Conservation (phyloP, 2,888 invertebrate species). For the Pyrgus malvae region DNA sequence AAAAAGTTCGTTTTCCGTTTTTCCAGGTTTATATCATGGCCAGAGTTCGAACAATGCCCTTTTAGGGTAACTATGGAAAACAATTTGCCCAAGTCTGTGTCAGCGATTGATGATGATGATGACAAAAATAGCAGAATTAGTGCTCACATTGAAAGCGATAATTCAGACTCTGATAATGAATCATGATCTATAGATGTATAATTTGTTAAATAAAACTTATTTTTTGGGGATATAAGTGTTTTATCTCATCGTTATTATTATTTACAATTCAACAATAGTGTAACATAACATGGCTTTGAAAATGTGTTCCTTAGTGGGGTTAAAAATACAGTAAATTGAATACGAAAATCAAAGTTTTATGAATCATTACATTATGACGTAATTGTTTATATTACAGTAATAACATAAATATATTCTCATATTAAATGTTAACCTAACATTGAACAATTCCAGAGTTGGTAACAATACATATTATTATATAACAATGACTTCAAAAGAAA, state of each 20-base stretch:
- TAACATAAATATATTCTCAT: no score
- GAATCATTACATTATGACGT: no score
- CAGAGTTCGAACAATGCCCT: conserved; percentile 84
- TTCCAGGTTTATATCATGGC: conserved; percentile 82
- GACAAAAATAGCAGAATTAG: conserved; percentile 46
- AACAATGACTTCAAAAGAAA: not conserved
- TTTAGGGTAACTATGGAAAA: conserved; percentile 85
- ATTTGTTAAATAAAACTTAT: conserved; percentile 11
- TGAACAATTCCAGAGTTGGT: conserved; percentile 14
- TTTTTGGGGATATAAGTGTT: not conserved
- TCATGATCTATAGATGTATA: conserved; percentile 30
- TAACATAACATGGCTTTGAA: not conserved
- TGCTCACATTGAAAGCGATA: conserved; percentile 57
- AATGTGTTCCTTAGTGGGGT: not conserved
- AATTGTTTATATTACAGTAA: no score
- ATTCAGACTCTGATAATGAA: conserved; percentile 48
- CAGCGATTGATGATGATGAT: conserved; percentile 58
- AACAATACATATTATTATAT: conserved; percentile 10
- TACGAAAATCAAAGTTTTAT: not conserved
- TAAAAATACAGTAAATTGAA: not conserved
- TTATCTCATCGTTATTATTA: conserved; percentile 19
- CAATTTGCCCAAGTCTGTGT: conserved; percentile 73
- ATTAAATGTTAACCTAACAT: not conserved
- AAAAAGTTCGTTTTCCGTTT: not conserved
- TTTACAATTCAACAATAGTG: conserved; percentile 9